Evolutionary conservation across 2,888 invertebrate species (phyloP), one percentile per base, ranked within the genome.

Genomic region (Nemurella pictetii): DNA sequence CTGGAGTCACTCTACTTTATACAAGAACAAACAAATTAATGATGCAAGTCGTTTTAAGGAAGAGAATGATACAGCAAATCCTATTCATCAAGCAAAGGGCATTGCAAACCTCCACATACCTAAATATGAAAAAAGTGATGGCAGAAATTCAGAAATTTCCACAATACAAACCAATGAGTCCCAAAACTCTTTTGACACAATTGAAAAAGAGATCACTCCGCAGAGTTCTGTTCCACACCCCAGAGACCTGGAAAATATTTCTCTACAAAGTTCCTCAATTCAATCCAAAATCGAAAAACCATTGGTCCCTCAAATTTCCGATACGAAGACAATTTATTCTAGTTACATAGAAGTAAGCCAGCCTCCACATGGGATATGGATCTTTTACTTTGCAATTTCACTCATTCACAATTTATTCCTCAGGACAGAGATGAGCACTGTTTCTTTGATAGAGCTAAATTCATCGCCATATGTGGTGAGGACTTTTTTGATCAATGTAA

Each of bases 391-490:
- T 35, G 4, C 5, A 7, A 35, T 35, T 35, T 4, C 4, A 4
- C n/a, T n/a, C n/a, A n/a, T n/a, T n/a, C n/a, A n/a, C 12, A 7
- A 35, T 20, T 55, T 55, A 20, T 55, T 20, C 55, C 55, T 55
- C 20, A 55, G 55, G 80, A 80, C 28, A 29, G 29, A 29, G 80
- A 80, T 2, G 80, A 80, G 26, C 3, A 15, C 3, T n/a, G 80
- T 32, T n/a, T 30, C 29, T 80, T 80, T 32, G 28, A 80, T 12
- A 29, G 32, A 30, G 32, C 30, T 27, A 28, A 86, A 28, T 85
- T 85, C 25, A 85, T 86, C 5, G 84, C 83, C n/a, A 87, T 88
- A 82, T 88, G 88, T 84, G 87, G 88, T 5, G 86, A 85, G 87
- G 87, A 87, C n/a, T 84, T 83, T 85, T 85, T 87, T 80, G 87